phyloP scores from a whole-genome alignment of 2,888 invertebrate species.

The Ectobius pallidus region DNA sequence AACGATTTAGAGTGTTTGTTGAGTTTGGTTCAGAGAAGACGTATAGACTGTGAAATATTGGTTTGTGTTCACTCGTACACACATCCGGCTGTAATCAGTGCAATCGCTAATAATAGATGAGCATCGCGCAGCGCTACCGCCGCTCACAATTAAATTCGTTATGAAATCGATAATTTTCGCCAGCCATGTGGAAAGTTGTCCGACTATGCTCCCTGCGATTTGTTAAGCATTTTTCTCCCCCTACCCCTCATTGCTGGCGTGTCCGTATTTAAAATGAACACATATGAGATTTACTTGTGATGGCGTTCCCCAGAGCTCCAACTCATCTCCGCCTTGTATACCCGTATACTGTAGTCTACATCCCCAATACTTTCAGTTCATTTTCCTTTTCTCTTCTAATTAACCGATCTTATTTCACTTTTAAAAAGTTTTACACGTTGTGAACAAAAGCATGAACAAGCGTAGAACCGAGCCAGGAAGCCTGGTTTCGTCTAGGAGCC shows the following conservation, averaged over 20 bases:
- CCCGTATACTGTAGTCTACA: too few relatives aligned
- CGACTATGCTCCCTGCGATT: neutral
- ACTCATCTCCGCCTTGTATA: too few relatives aligned
- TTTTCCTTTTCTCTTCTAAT: too few relatives aligned
- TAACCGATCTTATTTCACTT: too few relatives aligned
- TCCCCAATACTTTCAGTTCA: too few relatives aligned
- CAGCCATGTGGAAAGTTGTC: constrained; percentile 20
- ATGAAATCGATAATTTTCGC: constrained; percentile 35
- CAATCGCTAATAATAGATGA: constrained; percentile 27
- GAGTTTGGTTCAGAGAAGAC: too few relatives aligned
- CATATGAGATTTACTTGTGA: neutral
- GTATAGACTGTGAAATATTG: constrained; percentile 11
- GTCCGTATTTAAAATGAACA: constrained; percentile 5
- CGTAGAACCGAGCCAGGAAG: too few relatives aligned
- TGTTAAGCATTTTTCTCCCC: neutral
- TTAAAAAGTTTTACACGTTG: too few relatives aligned
- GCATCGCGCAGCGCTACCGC: constrained; percentile 2
- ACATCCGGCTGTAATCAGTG: constrained; percentile 21
- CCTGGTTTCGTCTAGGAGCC: too few relatives aligned
- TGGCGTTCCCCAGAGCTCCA: neutral
- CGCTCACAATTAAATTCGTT: constrained; percentile 34
- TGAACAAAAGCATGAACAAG: too few relatives aligned
- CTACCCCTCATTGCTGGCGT: neutral
- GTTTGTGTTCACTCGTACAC: neutral
- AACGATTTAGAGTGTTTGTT: too few relatives aligned